Conservation (phyloP, 2,888 invertebrate genomes). For the Deilephila porcellus region DNA sequence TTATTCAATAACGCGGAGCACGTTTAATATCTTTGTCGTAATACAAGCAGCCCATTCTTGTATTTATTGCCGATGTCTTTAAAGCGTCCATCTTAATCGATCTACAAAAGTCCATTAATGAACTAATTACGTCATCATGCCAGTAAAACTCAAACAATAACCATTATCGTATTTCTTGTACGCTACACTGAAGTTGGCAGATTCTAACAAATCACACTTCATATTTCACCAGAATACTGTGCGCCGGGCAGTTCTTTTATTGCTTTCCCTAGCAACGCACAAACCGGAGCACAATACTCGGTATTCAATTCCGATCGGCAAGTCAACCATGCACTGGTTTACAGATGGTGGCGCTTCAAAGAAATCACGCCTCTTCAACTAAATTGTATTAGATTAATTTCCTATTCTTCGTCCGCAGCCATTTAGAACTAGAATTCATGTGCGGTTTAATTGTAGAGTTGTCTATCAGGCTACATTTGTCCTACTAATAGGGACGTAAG, state of each 20-base stretch:
- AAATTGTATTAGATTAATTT: not conserved
- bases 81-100: too few relatives aligned
- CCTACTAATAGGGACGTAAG: too few relatives aligned
- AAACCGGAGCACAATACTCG: not conserved
- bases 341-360: not conserved
- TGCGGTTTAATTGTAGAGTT: not conserved
- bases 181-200: not conserved
- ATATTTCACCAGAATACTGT: not conserved
- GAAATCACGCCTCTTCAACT: not conserved
- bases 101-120: not conserved
- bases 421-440: not conserved
- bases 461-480: too few relatives aligned
- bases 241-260: not conserved
- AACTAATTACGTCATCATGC: not conserved
- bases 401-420: not conserved
- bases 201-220: not conserved
- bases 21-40: too few relatives aligned
- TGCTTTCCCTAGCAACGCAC: not conserved
- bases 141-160: not conserved
- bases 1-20: too few relatives aligned
- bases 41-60: too few relatives aligned
- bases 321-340: not conserved
- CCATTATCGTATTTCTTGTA: not conserved
- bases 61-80: too few relatives aligned
- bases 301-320: constrained; percentile 3